Conservation (phyloP, 1,140 invertebrate species). For the Tetramorium alpestre region DNA sequence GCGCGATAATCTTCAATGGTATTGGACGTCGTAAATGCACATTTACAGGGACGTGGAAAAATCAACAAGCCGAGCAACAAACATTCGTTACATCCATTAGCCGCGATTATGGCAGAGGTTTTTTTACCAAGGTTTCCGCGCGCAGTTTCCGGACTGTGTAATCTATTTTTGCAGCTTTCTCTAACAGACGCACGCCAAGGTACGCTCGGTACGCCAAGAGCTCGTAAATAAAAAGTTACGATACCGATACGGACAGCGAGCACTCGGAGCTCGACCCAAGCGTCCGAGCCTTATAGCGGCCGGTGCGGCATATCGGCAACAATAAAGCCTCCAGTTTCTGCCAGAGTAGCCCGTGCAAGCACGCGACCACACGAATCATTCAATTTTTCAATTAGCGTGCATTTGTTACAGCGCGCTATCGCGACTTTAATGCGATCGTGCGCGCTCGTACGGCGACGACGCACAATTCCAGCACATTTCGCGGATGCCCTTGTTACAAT, state of each 20-base stretch:
- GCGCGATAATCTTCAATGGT: background rate
- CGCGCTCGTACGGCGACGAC: conserved; percentile 47
- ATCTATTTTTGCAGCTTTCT: background rate
- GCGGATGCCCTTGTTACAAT: conserved; percentile 66
- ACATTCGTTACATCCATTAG: background rate
- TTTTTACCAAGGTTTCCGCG: background rate
- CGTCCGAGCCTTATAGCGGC: background rate
- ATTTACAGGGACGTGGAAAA: background rate
- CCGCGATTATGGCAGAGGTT: background rate
- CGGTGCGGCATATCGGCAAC: conserved; percentile 12
- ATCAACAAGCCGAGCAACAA: background rate
- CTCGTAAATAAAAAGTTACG: conserved; percentile 1
- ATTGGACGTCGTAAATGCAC: background rate
- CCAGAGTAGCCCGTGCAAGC: conserved; percentile 37
- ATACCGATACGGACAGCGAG: background rate
- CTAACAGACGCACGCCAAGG: background rate
- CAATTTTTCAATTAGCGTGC: conserved; percentile 61
- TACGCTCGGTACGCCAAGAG: background rate
- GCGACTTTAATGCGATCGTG: conserved; percentile 58
- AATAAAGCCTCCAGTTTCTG: conserved; percentile 23
- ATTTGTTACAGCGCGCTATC: conserved; percentile 57
- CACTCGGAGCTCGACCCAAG: background rate
- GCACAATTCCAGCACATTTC: conserved; percentile 59
- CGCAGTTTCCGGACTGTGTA: background rate
- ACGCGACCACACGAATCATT: conserved; percentile 57